phyloP scores from a whole-genome alignment of 1,140 invertebrate genomes.

The Protaetia brevitarsis region DNA sequence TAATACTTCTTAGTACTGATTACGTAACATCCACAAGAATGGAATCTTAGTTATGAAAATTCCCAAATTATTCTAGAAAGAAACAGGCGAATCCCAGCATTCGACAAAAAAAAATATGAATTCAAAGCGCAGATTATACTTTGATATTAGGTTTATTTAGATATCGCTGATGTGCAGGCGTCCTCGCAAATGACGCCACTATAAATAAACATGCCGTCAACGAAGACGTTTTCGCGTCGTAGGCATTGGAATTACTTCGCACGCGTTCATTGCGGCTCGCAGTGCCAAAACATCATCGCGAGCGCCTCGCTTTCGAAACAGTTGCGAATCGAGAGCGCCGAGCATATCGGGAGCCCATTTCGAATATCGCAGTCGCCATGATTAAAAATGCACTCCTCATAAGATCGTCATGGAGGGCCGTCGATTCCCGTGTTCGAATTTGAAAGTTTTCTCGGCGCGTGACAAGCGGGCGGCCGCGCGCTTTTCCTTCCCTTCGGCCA shows the following conservation, averaged over 20 bases:
- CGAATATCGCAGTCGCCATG: constrained; percentile 23
- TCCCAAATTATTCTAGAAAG: too few relatives aligned
- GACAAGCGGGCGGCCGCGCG: not conserved
- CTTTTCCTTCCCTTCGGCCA: not conserved
- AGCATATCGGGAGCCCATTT: constrained; percentile 10
- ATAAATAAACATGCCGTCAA: too few relatives aligned
- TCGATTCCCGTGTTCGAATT: constrained; percentile 21
- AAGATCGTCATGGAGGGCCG: constrained; percentile 10
- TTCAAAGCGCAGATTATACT: too few relatives aligned
- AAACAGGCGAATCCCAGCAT: too few relatives aligned
- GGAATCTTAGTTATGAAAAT: too few relatives aligned
- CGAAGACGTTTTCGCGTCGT: too few relatives aligned
- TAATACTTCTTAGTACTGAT: too few relatives aligned
- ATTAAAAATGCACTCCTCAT: constrained; percentile 24
- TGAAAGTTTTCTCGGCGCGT: constrained; percentile 7
- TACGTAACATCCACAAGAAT: too few relatives aligned
- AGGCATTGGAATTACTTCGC: constrained; percentile 14
- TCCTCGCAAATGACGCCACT: too few relatives aligned
- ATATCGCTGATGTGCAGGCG: too few relatives aligned
- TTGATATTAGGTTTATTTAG: too few relatives aligned
- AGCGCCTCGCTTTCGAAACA: constrained; percentile 11
- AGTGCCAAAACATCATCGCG: not conserved
- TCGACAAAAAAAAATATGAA: too few relatives aligned
- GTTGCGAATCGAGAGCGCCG: constrained; percentile 16
- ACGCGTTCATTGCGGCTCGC: not conserved